Percentiles rank a stretch among this genome's conserved stretches.
Evolutionary conservation across 2,113 vertebrate species (phyloP).

Genomic region (Pterocles burchelli): DNA sequence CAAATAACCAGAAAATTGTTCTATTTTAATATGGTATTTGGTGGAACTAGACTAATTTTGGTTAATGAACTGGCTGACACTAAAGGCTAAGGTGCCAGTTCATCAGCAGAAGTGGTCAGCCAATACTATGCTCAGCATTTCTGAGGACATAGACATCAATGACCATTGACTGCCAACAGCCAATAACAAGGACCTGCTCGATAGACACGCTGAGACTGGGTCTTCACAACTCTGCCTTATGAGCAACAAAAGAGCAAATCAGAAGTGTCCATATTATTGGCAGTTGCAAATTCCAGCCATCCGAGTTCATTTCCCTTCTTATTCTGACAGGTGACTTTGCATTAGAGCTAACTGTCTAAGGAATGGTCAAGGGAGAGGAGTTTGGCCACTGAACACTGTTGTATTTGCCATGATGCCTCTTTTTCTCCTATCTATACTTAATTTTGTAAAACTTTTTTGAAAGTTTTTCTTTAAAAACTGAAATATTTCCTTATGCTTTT

Average conservation of each 20-base stretch:
- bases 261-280: neutral
- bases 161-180: neutral
- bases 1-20: neutral
- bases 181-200: neutral
- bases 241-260: neutral
- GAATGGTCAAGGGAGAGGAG: neutral
- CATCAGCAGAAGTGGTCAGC: neutral
- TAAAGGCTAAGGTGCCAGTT: neutral
- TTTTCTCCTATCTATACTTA: neutral
- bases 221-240: neutral
- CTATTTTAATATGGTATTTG: neutral
- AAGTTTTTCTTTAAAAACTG: neutral
- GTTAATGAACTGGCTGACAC: neutral
- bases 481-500: neutral
- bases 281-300: neutral
- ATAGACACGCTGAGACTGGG: neutral
- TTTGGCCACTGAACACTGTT: neutral
- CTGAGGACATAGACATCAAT: neutral
- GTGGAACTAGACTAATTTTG: neutral
- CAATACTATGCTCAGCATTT: neutral
- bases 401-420: neutral
- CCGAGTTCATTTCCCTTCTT: neutral
- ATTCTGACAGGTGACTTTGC: neutral
- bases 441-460: neutral
- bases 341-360: neutral